These are phyloP conservation scores for Gymnocheta viridis DNA, from an alignment of 2,888 invertebrate genomes.

Conservation along the genomic window DNA sequence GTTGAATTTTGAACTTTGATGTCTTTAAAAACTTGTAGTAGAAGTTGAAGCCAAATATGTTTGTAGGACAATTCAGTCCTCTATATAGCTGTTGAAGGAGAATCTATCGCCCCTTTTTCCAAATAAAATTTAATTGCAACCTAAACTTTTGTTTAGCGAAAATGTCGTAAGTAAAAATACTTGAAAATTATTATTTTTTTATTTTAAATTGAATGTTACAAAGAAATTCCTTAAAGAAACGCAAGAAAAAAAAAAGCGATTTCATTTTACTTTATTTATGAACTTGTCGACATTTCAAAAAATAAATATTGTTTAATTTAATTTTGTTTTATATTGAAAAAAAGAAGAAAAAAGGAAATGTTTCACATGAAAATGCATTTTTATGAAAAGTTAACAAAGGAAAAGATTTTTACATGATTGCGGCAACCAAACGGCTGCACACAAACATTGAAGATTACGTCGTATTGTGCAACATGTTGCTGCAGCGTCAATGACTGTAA, in stretches of 20 bases:
- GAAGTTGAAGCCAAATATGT: no score
- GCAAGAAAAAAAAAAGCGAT: background rate
- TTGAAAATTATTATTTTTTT: slow-evolving; percentile 3
- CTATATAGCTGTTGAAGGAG: no score
- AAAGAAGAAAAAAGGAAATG: background rate
- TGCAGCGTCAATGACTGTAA: background rate
- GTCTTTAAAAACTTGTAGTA: no score
- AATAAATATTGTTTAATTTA: slow-evolving; percentile 29
- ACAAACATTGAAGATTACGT: slow-evolving; percentile 17
- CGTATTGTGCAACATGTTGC: slow-evolving; percentile 45
- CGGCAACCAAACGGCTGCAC: background rate
- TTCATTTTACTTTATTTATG: slow-evolving; percentile 25
- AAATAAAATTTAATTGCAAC: background rate
- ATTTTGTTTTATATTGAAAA: slow-evolving; percentile 25
- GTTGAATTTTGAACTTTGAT: no score
- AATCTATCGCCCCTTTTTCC: no score
- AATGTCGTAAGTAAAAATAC: slow-evolving; percentile 10
- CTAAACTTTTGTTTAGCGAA: background rate
- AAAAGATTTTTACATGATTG: background rate
- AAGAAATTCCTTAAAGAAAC: slow-evolving; percentile 8
- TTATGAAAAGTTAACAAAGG: slow-evolving; percentile 13
- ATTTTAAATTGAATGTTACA: background rate
- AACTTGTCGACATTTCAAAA: slow-evolving; percentile 49
- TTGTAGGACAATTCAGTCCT: no score
- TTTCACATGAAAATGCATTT: slow-evolving; percentile 25